Evolutionary conservation across 2,888 invertebrate genomes (phyloP), one percentile per base, ranked within the genome.

Genomic region (Drosophila pullipes): DNA sequence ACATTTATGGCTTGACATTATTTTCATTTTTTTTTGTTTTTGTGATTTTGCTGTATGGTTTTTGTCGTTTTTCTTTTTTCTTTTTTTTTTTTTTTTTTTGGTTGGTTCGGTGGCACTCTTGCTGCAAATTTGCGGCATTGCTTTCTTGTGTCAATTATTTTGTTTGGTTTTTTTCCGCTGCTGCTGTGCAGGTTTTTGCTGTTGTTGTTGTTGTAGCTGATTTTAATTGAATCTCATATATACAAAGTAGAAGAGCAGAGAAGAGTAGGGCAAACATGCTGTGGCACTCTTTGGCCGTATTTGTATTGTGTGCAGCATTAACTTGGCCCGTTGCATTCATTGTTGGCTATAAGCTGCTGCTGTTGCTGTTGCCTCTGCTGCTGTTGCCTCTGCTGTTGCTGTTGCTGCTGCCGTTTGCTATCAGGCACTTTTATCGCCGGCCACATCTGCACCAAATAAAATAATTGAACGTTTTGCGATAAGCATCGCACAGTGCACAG

Each of bases 91-190:
- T 44, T 9, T 33, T 54, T 28, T 54, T 47, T 25, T 25, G 25
- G 16, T 37, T 35, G 31, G 22, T 57, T 53, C 4, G 11, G 25
- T 55, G 58, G 35, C 37, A 31, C n/a, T 41, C 28, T 28, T 68
- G 69, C 50, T 54, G 85, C 78, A 86, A 85, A 86, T 87, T 86
- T 83, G 92, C 93, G 93, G 93, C 93, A 90, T 88, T 89, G 91
- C 93, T 93, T 93, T 93, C 91, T 92, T 93, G 93, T 93, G 93
- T 93, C 93, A 93, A 93, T 93, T 93, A 93, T 92, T 90, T 89
- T 76, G 74, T 65, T 81, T 28, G 28, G 39, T 66, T 73, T 74
- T 81, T 63, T 58, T 66, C 61, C 41, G 5, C 30, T 25, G 22
- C 30, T 62, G 44, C 59, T 65, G 37, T 62, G 54, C 35, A 57